These are phyloP conservation scores for Psilopogon haemacephalus DNA, from an alignment of 2,113 vertebrate genomes.

Conservation along the genomic window DNA sequence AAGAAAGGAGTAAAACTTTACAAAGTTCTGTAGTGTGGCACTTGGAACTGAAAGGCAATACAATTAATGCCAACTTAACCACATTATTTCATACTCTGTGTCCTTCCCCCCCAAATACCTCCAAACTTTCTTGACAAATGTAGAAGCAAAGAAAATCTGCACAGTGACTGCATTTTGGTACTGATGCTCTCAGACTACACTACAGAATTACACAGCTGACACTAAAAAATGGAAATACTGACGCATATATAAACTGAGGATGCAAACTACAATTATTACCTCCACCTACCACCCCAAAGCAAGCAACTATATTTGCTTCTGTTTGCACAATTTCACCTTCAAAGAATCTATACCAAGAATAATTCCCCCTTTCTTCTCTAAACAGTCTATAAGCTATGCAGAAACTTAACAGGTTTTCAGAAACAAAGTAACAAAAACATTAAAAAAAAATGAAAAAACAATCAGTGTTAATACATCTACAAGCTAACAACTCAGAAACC, in stretches of 20 bases:
- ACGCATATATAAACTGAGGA: background rate
- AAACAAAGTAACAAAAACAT: background rate
- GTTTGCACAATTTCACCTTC: background rate
- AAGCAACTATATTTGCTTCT: background rate
- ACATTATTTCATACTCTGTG: background rate
- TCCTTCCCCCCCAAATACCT: too few relatives aligned
- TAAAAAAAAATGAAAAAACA: background rate
- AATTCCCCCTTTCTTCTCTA: background rate
- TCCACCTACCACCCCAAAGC: background rate
- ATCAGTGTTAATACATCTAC: background rate
- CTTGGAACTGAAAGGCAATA: background rate
- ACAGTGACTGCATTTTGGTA: background rate
- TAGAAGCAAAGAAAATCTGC: background rate
- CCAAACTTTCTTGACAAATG: background rate
- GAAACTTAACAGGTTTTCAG: background rate
- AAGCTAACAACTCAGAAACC: background rate
- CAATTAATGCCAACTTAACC: background rate
- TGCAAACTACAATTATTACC: background rate
- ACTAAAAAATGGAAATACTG: background rate
- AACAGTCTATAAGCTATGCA: background rate
- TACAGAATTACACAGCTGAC: background rate
- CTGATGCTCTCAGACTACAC: background rate
- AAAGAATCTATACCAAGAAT: background rate
- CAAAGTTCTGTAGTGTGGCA: background rate
- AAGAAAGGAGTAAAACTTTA: background rate